These are phyloP conservation scores for Ranitomeya variabilis DNA, from an alignment of 2,113 vertebrate species.

Conservation along the genomic window DNA sequence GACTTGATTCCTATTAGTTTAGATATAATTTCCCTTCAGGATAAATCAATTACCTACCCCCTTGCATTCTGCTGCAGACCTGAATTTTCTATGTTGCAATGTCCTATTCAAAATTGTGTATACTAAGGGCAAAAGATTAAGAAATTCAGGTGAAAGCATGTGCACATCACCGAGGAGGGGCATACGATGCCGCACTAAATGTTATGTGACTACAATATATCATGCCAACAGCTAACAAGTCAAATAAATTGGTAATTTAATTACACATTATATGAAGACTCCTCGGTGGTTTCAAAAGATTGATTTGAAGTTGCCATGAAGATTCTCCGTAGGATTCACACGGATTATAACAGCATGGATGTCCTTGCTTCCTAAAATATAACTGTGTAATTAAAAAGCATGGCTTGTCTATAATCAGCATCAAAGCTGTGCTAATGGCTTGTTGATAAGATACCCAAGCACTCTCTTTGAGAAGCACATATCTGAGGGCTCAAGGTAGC, in stretches of 20 bases:
- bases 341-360: conserved; percentile 43
- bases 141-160: neutral
- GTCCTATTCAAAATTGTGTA: neutral
- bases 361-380: conserved; percentile 29
- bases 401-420: conserved; percentile 36
- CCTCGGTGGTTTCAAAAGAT: neutral
- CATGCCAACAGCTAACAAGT: conserved; percentile 34
- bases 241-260: conserved; percentile 52
- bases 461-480: conserved; percentile 16
- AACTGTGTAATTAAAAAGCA: conserved; percentile 15
- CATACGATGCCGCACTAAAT: neutral
- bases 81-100: neutral
- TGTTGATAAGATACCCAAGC: conserved; percentile 35
- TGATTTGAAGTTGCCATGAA: conserved; percentile 46
- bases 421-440: conserved; percentile 46
- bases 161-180: neutral
- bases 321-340: conserved; percentile 40
- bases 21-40: neutral
- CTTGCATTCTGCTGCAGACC: neutral
- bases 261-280: conserved; percentile 36
- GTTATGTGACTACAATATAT: neutral
- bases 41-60: conserved; percentile 9
- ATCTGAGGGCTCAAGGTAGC: conserved; percentile 27
- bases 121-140: neutral
- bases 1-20: conserved; percentile 1